Evolutionary conservation across 2,888 invertebrate species (phyloP), one percentile per base, ranked within the genome.

Genomic region (Diarsia dahlii): DNA sequence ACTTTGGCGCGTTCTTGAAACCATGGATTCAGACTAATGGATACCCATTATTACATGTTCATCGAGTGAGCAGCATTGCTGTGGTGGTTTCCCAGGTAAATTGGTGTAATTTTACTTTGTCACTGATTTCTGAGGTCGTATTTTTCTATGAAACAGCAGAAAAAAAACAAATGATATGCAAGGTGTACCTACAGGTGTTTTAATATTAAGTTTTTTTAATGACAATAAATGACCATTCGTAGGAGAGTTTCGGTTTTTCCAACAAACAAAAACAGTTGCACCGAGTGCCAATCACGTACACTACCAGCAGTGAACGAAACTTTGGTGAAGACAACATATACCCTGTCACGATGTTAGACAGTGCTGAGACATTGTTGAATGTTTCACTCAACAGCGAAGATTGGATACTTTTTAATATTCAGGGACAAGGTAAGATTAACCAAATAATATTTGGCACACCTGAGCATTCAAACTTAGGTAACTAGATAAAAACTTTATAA

Each of bases 211-310:
- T 6, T 13, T 56, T 23, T 2, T 56, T 58, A 10, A 23, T 54
- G 15, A 15, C 15, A 4, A 28, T 58, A 28, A 28, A 28, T 58
- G 6, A 15, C 20, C 15, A 39, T 34, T 84, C 79, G 34, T 28
- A 87, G 87, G 78, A 81, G 18, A 77, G 63, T 48, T 87, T 87
- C 10, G 70, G 80, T 15, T 87, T 87, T 9, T 54, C 56, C 1
- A 13, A 15, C 5, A 58, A 71, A 15, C 18, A 8, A 0, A 81
- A 84, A 13, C 5, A 8, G 13, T 0, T 5, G 58, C 84, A 2
- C 79, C 72, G 5, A 72, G 90, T 97, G 46, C 97, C 97, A 0
- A 89, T 97, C 39, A 96, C 97, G 0, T 97, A 93, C 87, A 94
- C 97, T 0, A 95, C 95, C 0, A 94, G 94, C 46, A 81, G 82